Evolutionary conservation across 2,113 vertebrate genomes (phyloP).

Genomic region (Serilophus lunatus): DNA sequence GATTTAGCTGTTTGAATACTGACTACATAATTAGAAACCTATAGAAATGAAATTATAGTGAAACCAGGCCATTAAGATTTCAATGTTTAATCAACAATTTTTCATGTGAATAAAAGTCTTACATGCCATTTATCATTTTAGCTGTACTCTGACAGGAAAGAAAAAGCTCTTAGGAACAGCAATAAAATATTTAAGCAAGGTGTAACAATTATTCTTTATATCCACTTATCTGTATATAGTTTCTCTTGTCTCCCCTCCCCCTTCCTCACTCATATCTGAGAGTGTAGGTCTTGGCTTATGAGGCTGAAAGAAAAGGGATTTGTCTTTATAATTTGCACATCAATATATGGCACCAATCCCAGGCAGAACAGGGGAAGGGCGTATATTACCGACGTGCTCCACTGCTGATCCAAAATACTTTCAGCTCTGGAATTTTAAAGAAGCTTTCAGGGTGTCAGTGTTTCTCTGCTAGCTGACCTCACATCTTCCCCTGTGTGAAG

Average conservation of each 20-base stretch:
- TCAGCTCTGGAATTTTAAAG: not conserved
- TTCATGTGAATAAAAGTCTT: not conserved
- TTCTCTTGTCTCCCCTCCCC: not conserved
- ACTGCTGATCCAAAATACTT: not conserved
- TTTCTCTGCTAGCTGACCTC: not conserved
- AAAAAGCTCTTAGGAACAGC: not conserved
- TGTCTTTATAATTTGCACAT: conserved; percentile 14
- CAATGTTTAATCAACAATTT: conserved; percentile 23
- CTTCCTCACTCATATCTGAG: not conserved
- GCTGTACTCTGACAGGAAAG: not conserved
- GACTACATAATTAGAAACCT: not conserved
- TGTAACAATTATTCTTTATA: not conserved
- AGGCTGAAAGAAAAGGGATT: not conserved
- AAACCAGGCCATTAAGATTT: not conserved
- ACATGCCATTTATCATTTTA: not conserved
- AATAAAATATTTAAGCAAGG: conserved; percentile 12
- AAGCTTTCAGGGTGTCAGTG: not conserved
- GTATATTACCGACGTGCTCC: rapidly evolving
- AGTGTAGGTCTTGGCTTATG: not conserved
- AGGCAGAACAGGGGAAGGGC: not conserved
- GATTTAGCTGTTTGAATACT: not conserved
- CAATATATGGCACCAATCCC: not conserved
- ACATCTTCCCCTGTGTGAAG: not conserved
- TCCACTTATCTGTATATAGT: not conserved
- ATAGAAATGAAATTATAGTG: not conserved